These are phyloP conservation scores for Scytalopus superciliaris DNA, from an alignment of 2,113 vertebrate genomes.

Conservation along the genomic window DNA sequence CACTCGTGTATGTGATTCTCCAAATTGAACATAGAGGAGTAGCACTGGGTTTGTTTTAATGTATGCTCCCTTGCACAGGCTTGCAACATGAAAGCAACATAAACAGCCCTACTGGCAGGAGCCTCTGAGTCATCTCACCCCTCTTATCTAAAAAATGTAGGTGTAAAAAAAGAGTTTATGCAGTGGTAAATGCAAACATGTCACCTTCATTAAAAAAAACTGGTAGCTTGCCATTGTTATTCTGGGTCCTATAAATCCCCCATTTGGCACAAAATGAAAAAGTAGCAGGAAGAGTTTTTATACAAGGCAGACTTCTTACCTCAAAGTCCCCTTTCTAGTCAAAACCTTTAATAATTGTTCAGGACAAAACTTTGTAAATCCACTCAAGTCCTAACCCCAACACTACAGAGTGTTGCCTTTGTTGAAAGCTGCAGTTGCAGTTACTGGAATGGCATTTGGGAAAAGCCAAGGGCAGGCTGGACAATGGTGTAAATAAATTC, in stretches of 20 bases:
- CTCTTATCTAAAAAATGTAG: neutral
- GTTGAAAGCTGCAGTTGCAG: neutral
- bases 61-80: neutral
- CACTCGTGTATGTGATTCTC: accelerated
- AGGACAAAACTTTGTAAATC: neutral
- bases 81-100: neutral
- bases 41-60: neutral
- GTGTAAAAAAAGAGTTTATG: neutral
- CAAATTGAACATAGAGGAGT: neutral
- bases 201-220: neutral
- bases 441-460: neutral
- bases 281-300: neutral
- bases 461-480: neutral
- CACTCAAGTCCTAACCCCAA: neutral
- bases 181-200: neutral
- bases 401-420: accelerated
- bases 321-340: neutral
- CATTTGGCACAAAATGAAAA: neutral
- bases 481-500: neutral
- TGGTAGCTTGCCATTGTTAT: neutral
- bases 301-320: neutral
- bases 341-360: neutral
- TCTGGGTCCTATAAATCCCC: neutral
- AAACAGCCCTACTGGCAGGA: neutral
- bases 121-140: neutral